These are phyloP conservation scores for Meloidogyne hapla DNA, from an alignment of 1,140 invertebrate species.

Conservation along the genomic window DNA sequence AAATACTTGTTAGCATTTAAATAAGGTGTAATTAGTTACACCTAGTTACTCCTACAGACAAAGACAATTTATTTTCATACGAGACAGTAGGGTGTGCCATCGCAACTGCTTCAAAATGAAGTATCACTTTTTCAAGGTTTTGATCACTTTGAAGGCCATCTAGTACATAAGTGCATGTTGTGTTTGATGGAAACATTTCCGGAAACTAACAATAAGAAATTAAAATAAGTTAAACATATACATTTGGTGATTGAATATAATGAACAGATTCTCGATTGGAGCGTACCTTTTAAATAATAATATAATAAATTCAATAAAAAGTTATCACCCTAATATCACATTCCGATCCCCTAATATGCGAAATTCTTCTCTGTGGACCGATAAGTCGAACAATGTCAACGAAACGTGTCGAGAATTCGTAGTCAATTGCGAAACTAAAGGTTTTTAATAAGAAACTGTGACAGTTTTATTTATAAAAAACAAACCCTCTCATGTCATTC, in stretches of 20 bases:
- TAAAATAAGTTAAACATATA: slow-evolving; percentile 16
- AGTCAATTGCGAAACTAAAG: slow-evolving; percentile 61
- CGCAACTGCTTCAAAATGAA: slow-evolving; percentile 53
- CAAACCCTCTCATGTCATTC: slow-evolving; percentile 40
- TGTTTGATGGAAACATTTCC: slow-evolving; percentile 60
- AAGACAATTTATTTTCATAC: slow-evolving; percentile 19
- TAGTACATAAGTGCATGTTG: slow-evolving; percentile 62
- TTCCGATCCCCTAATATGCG: slow-evolving; percentile 60
- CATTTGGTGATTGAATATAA: slow-evolving; percentile 57
- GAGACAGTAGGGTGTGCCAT: slow-evolving; percentile 37
- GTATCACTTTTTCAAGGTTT: slow-evolving; percentile 63
- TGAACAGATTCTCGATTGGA: slow-evolving; percentile 59
- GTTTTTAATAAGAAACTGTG: neutral
- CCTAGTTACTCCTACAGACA: slow-evolving; percentile 22
- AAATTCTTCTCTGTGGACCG: slow-evolving; percentile 52
- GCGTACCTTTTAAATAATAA: slow-evolving; percentile 16
- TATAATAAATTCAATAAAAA: neutral
- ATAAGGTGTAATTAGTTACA: slow-evolving; percentile 17
- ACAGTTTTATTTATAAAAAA: neutral
- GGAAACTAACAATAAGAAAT: slow-evolving; percentile 49
- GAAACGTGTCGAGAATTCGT: slow-evolving; percentile 58
- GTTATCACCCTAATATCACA: slow-evolving; percentile 57
- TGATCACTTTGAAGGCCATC: slow-evolving; percentile 63
- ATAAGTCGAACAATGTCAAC: slow-evolving; percentile 55
- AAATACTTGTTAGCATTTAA: neutral